Base-by-base conservation (phyloP, 2,888 invertebrate species). In the Erebia aethiops region DNA sequence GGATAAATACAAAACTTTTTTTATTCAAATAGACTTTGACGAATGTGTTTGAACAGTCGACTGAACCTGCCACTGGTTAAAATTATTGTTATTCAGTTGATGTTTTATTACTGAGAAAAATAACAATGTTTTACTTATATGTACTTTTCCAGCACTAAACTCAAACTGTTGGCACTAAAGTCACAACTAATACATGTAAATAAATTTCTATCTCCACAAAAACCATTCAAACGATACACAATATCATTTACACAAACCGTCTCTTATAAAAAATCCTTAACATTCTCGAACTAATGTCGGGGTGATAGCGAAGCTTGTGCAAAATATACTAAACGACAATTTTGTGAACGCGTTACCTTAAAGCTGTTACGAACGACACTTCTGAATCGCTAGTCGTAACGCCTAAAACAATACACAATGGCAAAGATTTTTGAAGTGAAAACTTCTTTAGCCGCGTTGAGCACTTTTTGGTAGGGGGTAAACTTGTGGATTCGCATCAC, bases 391-490 rank as follows among this genome's bases (percentile, higher is more conserved):
- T 62, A 14, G 18, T 62, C 62, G 14, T 49, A 62, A 49, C 10
- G 16, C 21, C 14, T 62, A 65, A 69, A 69, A 67, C 58, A 67
- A 71, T 65, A 49, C 60, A 60, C 43, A 18, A 18, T 8, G 13
- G 8, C 16, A 49, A 49, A 62, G 3, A 61, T 11, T 43, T 11
- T 43, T 18, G 11, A 16, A 8, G 2, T 60, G 14, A 60, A 43
- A 43, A 43, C 60, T 43, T 43, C 21, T 21, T 21, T 21, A 21
- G 21, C 21, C 21, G 21, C 21, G 21, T 21, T 21, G 21, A 21
- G 21, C 21, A 21, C 21, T 21, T 21, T 21, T 21, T 21, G 2
- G 21, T 21, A 21, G 21, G 21, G 21, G 21, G 21, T 21, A 21
- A 21, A 21, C 21, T 21, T 21, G 21, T 21, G 21, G 21, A 21